Percentiles rank a stretch among this genome's conserved stretches.
Evolutionary conservation across 2,113 vertebrate species (phyloP).

Genomic region (Oreochromis spilurus): DNA sequence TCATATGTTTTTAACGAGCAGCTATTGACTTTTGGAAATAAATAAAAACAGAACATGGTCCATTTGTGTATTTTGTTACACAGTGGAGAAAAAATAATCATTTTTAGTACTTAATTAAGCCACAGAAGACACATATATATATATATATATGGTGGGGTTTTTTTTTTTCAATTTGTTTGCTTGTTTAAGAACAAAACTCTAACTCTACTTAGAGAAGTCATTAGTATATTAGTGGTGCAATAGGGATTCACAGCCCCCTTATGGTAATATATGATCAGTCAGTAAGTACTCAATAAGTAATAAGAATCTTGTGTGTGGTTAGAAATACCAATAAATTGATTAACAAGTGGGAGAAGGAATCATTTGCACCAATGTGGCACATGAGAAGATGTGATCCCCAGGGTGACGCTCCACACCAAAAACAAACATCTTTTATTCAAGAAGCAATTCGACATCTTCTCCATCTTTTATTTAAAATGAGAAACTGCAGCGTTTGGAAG

Average conservation of each 20-base stretch:
- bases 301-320: neutral
- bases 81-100: neutral
- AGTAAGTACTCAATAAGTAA: neutral
- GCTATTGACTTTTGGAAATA: neutral
- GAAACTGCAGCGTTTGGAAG: neutral
- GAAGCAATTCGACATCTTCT: neutral
- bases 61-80: neutral
- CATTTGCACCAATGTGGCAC: neutral
- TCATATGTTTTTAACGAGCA: neutral
- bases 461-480: slow-evolving; percentile 27
- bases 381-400: neutral
- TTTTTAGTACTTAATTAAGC: neutral
- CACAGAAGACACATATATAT: neutral
- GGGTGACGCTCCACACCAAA: neutral
- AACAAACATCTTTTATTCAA: slow-evolving; percentile 32
- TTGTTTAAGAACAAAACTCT: neutral
- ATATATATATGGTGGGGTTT: fast-evolving
- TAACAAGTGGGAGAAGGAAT: neutral
- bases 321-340: neutral
- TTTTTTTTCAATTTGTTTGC: neutral
- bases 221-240: neutral
- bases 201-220: neutral
- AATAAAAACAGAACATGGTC: neutral
- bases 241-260: neutral
- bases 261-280: neutral